Conservation (phyloP, 1,140 invertebrate genomes). For the Sycobia sp. region DNA sequence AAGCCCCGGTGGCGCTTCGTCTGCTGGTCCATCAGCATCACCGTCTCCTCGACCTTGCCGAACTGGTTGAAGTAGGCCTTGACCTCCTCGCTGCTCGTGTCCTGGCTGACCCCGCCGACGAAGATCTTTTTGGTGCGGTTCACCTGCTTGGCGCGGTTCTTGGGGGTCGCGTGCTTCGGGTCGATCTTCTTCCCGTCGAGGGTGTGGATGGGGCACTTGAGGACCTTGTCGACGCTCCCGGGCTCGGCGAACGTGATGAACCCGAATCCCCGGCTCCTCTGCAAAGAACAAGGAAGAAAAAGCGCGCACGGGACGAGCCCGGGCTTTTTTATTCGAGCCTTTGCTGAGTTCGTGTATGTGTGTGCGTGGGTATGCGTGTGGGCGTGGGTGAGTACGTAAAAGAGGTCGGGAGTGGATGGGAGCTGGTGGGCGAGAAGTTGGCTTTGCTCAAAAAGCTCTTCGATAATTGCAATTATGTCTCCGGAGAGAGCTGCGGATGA, state of each 20-base stretch:
- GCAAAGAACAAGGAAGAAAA: constrained; percentile 50
- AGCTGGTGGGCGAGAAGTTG: constrained; percentile 27
- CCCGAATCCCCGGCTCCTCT: constrained; percentile 91
- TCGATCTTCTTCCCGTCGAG: constrained; percentile 94
- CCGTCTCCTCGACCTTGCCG: constrained; percentile 89
- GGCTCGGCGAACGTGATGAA: constrained; percentile 93
- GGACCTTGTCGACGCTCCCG: constrained; percentile 85
- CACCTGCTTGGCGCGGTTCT: constrained; percentile 82
- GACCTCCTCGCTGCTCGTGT: constrained; percentile 88
- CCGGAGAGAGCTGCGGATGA: not conserved
- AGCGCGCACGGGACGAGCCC: constrained; percentile 13
- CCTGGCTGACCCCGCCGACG: constrained; percentile 88
- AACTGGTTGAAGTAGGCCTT: constrained; percentile 91
- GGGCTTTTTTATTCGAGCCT: too few species aligned
- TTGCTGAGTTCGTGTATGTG: too few species aligned
- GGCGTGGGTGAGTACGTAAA: too few species aligned
- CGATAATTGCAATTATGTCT: constrained; percentile 11
- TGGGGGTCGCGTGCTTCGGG: constrained; percentile 90
- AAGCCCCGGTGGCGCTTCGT: constrained; percentile 89
- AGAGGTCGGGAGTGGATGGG: constrained; percentile 36
- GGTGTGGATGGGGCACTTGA: constrained; percentile 87
- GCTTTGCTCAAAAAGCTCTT: not conserved
- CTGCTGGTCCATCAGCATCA: constrained; percentile 94
- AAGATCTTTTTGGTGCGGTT: constrained; percentile 92
- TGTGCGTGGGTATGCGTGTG: too few species aligned